Percentiles rank a stretch among this genome's conserved stretches.
phyloP scores from a whole-genome alignment of 2,888 invertebrate species.

The Spilosoma lubricipeda region DNA sequence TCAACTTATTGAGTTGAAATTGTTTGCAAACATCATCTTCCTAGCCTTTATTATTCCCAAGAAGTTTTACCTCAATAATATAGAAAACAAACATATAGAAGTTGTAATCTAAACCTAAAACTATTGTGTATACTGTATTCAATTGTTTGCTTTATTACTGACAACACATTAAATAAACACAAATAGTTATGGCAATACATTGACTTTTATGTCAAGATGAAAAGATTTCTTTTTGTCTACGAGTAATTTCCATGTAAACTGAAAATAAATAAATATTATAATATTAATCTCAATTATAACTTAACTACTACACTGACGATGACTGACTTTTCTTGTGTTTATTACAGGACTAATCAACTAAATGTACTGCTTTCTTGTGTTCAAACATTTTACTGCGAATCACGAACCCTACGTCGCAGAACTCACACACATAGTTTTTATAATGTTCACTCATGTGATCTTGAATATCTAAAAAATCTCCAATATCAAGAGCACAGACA shows the following conservation, averaged over 20 bases:
- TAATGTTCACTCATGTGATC: slow-evolving; percentile 76
- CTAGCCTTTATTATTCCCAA: too few relatives aligned
- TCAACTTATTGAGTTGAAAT: background rate
- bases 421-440: slow-evolving; percentile 72
- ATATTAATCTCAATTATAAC: background rate
- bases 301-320: background rate
- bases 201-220: background rate
- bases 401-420: slow-evolving; percentile 66
- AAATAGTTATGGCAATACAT: background rate
- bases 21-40: too few relatives aligned
- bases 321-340: background rate
- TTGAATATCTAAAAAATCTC: slow-evolving; percentile 61
- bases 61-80: too few relatives aligned
- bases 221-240: background rate
- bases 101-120: background rate
- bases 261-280: background rate
- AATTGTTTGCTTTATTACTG: background rate
- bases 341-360: slow-evolving; percentile 42
- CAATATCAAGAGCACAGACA: slow-evolving; percentile 51
- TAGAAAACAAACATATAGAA: too few relatives aligned
- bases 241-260: background rate
- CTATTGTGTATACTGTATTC: background rate
- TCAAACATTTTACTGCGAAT: slow-evolving; percentile 63
- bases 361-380: slow-evolving; percentile 64
- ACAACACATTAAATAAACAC: background rate